phyloP scores from a whole-genome alignment of 2,797 vertebrate species.

The Lindbergichthys nudifrons region DNA sequence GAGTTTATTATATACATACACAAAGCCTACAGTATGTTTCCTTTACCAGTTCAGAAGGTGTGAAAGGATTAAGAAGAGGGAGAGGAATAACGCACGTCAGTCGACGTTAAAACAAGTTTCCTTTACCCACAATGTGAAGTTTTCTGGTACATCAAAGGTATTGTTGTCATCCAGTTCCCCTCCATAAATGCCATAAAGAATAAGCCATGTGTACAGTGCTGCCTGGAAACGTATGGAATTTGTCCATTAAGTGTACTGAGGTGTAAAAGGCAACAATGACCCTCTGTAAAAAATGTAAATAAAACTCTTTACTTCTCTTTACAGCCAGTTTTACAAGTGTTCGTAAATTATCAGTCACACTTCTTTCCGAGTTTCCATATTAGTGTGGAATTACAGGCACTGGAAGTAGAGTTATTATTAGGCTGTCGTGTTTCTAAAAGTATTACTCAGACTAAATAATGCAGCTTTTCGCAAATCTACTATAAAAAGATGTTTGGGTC shows the following conservation, averaged over 20 bases:
- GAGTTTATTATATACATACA: constrained; percentile 7
- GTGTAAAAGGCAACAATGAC: constrained; percentile 57
- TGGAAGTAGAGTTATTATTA: constrained; percentile 59
- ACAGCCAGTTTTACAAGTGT: constrained; percentile 58
- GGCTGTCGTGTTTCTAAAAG: constrained; percentile 47
- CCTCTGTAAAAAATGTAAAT: constrained; percentile 28
- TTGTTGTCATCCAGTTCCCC: constrained; percentile 13
- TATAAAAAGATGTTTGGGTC: background rate
- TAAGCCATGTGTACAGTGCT: background rate
- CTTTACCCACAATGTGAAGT: constrained; percentile 12
- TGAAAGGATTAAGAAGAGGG: constrained; percentile 16
- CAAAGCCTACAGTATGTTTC: constrained; percentile 28
- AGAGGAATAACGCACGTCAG: constrained; percentile 19
- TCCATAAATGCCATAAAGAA: constrained; percentile 27
- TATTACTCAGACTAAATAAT: constrained; percentile 46
- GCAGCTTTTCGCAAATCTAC: constrained; percentile 9
- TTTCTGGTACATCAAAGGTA: constrained; percentile 50
- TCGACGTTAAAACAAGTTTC: constrained; percentile 27
- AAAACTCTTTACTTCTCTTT: constrained; percentile 49
- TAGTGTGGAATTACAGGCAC: constrained; percentile 54
- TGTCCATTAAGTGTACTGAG: constrained; percentile 24
- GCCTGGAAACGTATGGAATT: constrained; percentile 57
- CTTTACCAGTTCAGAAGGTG: constrained; percentile 12
- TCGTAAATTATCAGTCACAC: constrained; percentile 59
- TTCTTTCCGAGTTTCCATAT: constrained; percentile 65